phyloP scores from a whole-genome alignment of 1,140 invertebrate genomes.

The Cephus cinctus region DNA sequence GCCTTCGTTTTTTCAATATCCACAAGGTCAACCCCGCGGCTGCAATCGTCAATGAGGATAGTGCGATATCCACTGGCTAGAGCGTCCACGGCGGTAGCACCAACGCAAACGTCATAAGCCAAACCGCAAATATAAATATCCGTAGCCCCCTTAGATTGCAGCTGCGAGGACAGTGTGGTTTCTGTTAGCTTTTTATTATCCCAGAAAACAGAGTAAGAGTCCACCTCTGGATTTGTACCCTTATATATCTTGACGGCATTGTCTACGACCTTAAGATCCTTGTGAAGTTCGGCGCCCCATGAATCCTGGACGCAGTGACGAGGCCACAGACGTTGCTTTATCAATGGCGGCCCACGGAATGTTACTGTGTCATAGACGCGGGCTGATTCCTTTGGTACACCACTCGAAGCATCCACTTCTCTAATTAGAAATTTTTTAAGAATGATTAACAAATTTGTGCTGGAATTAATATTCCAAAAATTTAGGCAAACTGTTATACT shows the following conservation, averaged over 20 bases:
- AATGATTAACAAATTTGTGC: too few species aligned
- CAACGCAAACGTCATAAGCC: conserved; percentile 96
- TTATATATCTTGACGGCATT: conserved; percentile 86
- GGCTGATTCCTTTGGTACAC: conserved; percentile 64
- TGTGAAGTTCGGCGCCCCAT: conserved; percentile 92
- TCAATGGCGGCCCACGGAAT: conserved; percentile 81
- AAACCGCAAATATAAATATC: conserved; percentile 95
- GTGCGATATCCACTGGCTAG: conserved; percentile 87
- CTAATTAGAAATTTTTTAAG: conserved; percentile 32
- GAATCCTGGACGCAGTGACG: conserved; percentile 92
- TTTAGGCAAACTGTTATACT: too few species aligned
- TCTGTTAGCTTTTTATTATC: conserved; percentile 91
- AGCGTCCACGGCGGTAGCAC: conserved; percentile 83
- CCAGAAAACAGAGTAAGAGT: conserved; percentile 98
- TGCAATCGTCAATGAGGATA: conserved; percentile 87
- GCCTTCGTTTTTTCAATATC: conserved; percentile 83
- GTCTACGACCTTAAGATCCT: conserved; percentile 79
- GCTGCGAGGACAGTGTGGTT: conserved; percentile 79
- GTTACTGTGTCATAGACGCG: conserved; percentile 87
- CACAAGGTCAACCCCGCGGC: conserved; percentile 79
- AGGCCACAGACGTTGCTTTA: conserved; percentile 90
- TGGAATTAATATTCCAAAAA: neutral
- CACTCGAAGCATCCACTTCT: conserved; percentile 43
- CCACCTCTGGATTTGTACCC: conserved; percentile 91
- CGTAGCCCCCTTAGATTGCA: conserved; percentile 78